Base-by-base conservation (phyloP, 1,140 invertebrate genomes). In the Penaeus japonicus region DNA sequence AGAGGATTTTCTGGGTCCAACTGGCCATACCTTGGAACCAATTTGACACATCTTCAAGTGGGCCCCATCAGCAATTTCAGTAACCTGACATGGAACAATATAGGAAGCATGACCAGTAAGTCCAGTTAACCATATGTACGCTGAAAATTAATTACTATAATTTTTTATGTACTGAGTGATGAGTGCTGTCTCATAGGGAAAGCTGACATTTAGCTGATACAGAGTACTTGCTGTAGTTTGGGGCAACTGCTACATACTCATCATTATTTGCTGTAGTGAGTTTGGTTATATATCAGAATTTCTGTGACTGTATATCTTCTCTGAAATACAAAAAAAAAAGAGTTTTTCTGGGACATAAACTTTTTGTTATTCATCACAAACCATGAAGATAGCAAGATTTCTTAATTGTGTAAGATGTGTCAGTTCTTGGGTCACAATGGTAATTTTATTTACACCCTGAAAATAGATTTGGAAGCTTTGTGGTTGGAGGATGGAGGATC, bases 1-100 rank as follows among this genome's bases (percentile, higher is more conserved):
- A 78, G 77, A 47, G 85, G 85, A 12, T 53, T 79, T 53, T 35
- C 30, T 17, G 75, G 85, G 5, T 24, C 54, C 75, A 32, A 22
- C n/a, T 86, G 85, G 85, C 85, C 85, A 32, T 86, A 86, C 57
- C 57, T 86, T 24, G 85, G 85, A 20, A 86, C 85, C 54, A 86
- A 79, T 24, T 77, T 86, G 2, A 86, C 77, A 20, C 62, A 75
- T 30, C 85, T 86, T 22, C 85, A 86, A 18, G 75, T 86, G 24
- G 85, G 85, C 22, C 85, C 85, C 2, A 22, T 78, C n/a, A 47
- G n/a, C 27, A 86, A 78, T 55, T 86, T 86, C 75, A 24, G 55
- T 15, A 5, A 27, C 32, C 77, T 62, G 18, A 86, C 85, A 22
- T 86, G 85, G 85, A 65, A 24, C 10, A 86, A 86, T 39, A 78